Percentiles rank a stretch among this genome's conserved stretches.
Evolutionary conservation across 2,113 vertebrate species (phyloP).

Genomic region (Rhynchopsitta pachyrhyncha): DNA sequence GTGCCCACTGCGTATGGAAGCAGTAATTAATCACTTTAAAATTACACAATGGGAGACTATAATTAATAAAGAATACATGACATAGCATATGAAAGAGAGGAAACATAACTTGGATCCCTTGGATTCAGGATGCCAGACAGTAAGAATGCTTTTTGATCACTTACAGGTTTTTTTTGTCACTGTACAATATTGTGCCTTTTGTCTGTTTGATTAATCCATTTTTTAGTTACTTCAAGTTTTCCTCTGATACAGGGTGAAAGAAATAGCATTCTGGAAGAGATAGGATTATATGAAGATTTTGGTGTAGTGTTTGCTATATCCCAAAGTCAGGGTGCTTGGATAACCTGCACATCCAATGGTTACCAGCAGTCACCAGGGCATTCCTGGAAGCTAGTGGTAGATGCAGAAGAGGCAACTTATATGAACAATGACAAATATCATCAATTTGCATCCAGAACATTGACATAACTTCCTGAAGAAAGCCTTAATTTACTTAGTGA

Average conservation of each 20-base stretch:
- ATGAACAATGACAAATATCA: neutral
- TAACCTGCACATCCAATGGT: neutral
- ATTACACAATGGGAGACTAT: neutral
- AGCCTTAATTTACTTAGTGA: neutral
- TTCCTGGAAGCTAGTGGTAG: neutral
- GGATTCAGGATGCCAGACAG: neutral
- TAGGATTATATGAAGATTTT: neutral
- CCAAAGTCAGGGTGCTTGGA: neutral
- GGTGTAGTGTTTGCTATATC: neutral
- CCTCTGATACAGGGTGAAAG: neutral
- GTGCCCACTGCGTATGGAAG: neutral
- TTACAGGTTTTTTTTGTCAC: neutral
- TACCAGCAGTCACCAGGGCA: neutral
- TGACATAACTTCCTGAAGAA: neutral
- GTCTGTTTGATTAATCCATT: neutral
- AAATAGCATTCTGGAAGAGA: neutral
- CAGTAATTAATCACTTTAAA: slow-evolving; percentile 42
- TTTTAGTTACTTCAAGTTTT: neutral
- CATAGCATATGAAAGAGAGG: neutral
- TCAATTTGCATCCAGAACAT: neutral
- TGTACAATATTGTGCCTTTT: neutral
- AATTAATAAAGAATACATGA: neutral
- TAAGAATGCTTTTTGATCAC: neutral
- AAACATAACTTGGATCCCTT: neutral
- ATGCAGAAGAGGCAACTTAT: neutral